These are phyloP conservation scores for Coronaproctus castanopsis DNA, from an alignment of 2,888 invertebrate species.

Conservation along the genomic window DNA sequence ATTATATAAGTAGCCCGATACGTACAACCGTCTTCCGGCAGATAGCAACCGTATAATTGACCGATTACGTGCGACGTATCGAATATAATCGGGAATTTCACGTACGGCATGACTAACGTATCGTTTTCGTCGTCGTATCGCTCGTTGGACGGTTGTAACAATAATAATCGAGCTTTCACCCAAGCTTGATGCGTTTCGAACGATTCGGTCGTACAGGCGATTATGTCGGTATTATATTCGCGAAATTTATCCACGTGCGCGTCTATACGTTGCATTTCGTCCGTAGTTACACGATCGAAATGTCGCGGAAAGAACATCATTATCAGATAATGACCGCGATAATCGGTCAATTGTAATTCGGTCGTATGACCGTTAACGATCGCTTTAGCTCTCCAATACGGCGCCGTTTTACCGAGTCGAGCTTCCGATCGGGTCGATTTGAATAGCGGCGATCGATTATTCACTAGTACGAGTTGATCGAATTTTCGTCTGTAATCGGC, in stretches of 20 bases:
- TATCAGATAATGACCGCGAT: constrained; percentile 21
- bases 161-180: no score
- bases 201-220: neutral
- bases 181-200: neutral
- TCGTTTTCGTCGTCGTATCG: neutral
- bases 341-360: constrained; percentile 21
- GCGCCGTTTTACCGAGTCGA: constrained; percentile 20
- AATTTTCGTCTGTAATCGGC: neutral
- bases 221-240: neutral
- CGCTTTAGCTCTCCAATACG: constrained; percentile 23
- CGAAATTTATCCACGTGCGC: neutral
- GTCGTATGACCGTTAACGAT: constrained; percentile 23
- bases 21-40: neutral
- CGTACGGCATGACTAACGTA: neutral
- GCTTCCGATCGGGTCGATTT: neutral
- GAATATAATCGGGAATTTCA: neutral
- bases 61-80: neutral
- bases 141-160: no score
- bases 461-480: neutral
- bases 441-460: neutral
- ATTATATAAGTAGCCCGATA: neutral
- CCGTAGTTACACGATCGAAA: constrained; percentile 11
- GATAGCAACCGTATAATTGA: neutral
- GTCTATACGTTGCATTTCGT: neutral
- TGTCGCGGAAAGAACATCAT: constrained; percentile 23